phyloP scores from a whole-genome alignment of 2,797 vertebrate genomes.

The Anisognathus igniventris region DNA sequence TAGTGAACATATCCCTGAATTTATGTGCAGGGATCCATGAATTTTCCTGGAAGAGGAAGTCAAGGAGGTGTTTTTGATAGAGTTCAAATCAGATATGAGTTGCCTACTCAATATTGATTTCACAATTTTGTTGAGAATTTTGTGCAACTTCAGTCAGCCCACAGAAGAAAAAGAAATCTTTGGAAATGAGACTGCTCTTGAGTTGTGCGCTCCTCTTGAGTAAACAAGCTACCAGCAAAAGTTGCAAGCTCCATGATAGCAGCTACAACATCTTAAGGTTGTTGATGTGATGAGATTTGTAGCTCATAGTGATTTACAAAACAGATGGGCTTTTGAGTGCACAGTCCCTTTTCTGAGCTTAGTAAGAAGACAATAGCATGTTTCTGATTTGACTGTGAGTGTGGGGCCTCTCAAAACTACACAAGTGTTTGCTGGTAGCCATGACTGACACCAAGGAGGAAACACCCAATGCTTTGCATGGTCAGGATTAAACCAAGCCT shows the following conservation, averaged over 20 bases:
- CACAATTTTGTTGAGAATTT: not conserved
- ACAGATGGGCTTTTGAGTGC: not conserved
- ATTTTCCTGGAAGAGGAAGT: not conserved
- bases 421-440: not conserved
- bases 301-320: not conserved
- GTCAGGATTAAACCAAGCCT: not conserved
- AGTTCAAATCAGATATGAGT: not conserved
- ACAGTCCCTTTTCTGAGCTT: not conserved
- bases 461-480: not conserved
- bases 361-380: not conserved
- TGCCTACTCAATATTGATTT: not conserved
- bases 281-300: not conserved
- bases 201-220: not conserved
- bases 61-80: not conserved
- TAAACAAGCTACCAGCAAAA: not conserved
- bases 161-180: not conserved
- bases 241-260: not conserved
- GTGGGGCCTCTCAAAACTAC: not conserved
- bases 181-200: not conserved
- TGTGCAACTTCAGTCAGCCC: not conserved
- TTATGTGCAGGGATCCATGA: not conserved
- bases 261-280: not conserved
- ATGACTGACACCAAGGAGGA: not conserved
- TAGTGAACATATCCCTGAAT: not conserved
- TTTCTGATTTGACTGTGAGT: not conserved